A percentile compares a stretch with the other conserved stretches of the same genome.
These are phyloP conservation scores for Danio tinwini DNA, from an alignment of 2,797 vertebrate species.

Conservation along the genomic window DNA sequence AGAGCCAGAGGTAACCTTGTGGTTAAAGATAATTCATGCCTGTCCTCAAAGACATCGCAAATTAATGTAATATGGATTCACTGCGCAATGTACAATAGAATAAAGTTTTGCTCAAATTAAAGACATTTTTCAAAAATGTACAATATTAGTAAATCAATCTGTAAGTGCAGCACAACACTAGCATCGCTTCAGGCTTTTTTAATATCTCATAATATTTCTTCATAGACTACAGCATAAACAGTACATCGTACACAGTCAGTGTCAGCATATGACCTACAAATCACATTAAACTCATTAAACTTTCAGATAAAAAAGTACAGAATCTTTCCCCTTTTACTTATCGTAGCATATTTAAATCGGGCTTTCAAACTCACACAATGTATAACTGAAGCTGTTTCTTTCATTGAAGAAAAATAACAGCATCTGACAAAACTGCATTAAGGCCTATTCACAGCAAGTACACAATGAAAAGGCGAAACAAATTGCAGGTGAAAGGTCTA, in stretches of 20 bases:
- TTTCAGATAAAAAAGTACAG: background rate
- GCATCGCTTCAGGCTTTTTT: background rate
- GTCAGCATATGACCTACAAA: background rate
- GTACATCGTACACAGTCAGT: background rate
- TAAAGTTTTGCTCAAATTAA: background rate
- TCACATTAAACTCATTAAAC: background rate
- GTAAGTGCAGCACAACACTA: background rate
- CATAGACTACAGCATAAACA: constrained; percentile 6
- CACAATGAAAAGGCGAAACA: background rate
- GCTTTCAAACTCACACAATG: background rate
- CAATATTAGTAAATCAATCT: background rate
- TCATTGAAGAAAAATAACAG: background rate
- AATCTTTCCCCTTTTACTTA: background rate
- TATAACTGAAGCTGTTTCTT: background rate
- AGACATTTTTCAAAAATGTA: constrained; percentile 10
- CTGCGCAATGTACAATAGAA: background rate
- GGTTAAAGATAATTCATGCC: background rate
- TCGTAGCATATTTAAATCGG: background rate
- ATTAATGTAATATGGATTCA: background rate
- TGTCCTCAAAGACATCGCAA: background rate
- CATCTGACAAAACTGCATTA: background rate
- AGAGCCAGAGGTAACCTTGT: background rate
- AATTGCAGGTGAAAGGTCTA: background rate
- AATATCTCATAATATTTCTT: constrained; percentile 4
- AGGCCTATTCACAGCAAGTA: background rate